These are phyloP conservation scores for Drosophila kanapiae DNA, from an alignment of 1,140 invertebrate genomes.

Conservation along the genomic window DNA sequence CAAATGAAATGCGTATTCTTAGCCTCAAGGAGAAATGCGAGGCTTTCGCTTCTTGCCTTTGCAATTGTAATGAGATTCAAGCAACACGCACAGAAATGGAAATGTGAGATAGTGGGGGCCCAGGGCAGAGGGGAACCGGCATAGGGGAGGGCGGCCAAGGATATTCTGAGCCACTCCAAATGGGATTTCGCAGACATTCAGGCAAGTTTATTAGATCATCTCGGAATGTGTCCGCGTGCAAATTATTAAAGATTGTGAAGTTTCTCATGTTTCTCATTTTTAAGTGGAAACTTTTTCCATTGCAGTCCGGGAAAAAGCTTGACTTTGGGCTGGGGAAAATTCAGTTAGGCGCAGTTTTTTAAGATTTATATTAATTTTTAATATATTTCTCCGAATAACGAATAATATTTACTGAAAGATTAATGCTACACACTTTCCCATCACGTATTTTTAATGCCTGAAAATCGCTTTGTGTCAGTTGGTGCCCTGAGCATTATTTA, in stretches of 20 bases:
- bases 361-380: not conserved
- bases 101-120: constrained; percentile 2
- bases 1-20: constrained; percentile 64
- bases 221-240: constrained; percentile 24
- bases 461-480: constrained; percentile 6
- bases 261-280: constrained; percentile 7
- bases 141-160: not conserved
- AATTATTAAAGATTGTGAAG: constrained; percentile 47
- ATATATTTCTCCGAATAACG: not conserved
- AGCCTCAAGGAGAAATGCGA: constrained; percentile 26
- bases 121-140: not conserved
- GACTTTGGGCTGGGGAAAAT: not conserved
- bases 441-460: constrained; percentile 6
- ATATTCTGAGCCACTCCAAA: constrained; percentile 27
- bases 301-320: not conserved
- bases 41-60: constrained; percentile 28
- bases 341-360: not conserved
- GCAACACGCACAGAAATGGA: constrained; percentile 50
- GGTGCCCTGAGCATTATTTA: constrained; percentile 9
- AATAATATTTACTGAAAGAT: too few species aligned
- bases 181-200: constrained; percentile 41
- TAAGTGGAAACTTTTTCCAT: constrained; percentile 14
- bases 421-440: too few species aligned
- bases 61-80: constrained; percentile 55
- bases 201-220: constrained; percentile 53